Conservation (phyloP, 2,888 invertebrate genomes). For the Bibio marci region DNA sequence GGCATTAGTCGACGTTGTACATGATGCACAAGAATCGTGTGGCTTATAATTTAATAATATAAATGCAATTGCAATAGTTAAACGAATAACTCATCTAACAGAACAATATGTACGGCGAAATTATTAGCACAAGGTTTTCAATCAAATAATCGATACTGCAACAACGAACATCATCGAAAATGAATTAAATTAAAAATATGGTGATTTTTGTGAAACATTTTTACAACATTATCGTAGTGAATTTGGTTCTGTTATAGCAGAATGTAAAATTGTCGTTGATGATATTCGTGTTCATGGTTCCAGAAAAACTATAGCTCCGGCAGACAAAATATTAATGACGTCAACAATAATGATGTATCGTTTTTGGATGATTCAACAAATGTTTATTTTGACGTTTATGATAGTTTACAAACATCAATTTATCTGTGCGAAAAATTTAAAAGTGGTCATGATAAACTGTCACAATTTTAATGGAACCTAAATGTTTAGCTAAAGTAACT, state of each 20-base stretch:
- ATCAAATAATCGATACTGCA: slow-evolving; percentile 59
- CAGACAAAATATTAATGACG: slow-evolving; percentile 32
- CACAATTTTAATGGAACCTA: slow-evolving; percentile 90
- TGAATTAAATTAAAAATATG: slow-evolving; percentile 30
- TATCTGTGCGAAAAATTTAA: slow-evolving; percentile 53
- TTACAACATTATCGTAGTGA: slow-evolving; percentile 71
- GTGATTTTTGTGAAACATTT: slow-evolving; percentile 66
- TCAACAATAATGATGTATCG: neutral
- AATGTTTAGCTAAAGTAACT: slow-evolving; percentile 66
- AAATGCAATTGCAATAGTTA: slow-evolving; percentile 40
- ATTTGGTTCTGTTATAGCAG: slow-evolving; percentile 82
- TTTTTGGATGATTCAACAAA: slow-evolving; percentile 21
- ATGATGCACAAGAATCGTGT: slow-evolving; percentile 83
- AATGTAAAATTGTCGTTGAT: slow-evolving; percentile 70
- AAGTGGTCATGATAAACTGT: slow-evolving; percentile 70
- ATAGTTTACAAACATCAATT: slow-evolving; percentile 51
- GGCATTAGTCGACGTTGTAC: slow-evolving; percentile 93
- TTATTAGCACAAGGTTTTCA: slow-evolving; percentile 57
- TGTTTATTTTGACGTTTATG: slow-evolving; percentile 57
- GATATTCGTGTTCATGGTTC: slow-evolving; percentile 79
- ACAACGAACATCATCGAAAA: too few relatives aligned
- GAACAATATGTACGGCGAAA: slow-evolving; percentile 42
- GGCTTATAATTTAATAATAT: slow-evolving; percentile 45
- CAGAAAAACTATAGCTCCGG: slow-evolving; percentile 46
- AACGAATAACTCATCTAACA: slow-evolving; percentile 37